phyloP scores from a whole-genome alignment of 2,113 vertebrate genomes.

The Amia ocellicauda region DNA sequence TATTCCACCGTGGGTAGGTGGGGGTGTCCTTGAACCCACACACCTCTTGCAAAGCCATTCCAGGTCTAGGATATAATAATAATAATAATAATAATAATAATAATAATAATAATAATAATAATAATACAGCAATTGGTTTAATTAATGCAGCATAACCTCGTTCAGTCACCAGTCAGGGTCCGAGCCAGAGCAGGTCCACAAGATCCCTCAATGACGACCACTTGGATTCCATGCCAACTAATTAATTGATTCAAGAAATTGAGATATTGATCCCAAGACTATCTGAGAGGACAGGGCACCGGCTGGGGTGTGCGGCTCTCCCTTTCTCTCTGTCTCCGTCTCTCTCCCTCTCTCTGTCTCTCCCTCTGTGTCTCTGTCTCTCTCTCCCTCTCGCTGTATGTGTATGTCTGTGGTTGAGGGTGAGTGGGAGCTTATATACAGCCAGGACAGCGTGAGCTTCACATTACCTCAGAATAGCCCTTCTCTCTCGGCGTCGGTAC shows the following conservation, averaged over 20 bases:
- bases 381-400: no score
- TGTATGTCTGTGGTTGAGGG: no score
- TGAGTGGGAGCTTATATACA: no score
- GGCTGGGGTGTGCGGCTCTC: no score
- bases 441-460: no score
- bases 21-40: constrained; percentile 46
- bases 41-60: constrained; percentile 76
- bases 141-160: constrained; percentile 4
- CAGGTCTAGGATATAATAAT: constrained; percentile 4
- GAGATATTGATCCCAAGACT: background rate
- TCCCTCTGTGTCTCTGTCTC: no score
- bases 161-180: constrained; percentile 12
- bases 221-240: background rate
- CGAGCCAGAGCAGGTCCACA: background rate
- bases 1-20: constrained; percentile 15
- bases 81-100: constrained; percentile 12
- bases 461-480: no score
- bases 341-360: no score
- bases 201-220: background rate
- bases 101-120: background rate
- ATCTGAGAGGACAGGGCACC: no score
- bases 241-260: background rate
- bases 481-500: no score
- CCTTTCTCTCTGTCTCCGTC: no score
- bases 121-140: no score